A percentile compares a stretch with the other conserved stretches of the same genome.
These are phyloP conservation scores for Ptilorrhoa leucosticta DNA, from an alignment of 2,113 vertebrate genomes.

Conservation along the genomic window DNA sequence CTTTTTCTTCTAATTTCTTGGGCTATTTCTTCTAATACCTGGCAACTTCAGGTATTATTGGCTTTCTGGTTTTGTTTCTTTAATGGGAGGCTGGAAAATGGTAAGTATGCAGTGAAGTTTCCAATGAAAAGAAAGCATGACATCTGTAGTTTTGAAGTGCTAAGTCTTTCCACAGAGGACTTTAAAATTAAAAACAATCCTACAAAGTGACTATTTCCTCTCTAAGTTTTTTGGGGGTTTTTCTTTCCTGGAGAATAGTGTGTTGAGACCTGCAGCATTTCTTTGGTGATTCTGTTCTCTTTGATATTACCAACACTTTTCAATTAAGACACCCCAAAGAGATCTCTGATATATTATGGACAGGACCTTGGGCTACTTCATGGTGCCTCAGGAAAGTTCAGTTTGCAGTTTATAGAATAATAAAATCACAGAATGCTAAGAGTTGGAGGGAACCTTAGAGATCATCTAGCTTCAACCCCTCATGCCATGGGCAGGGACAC, in stretches of 20 bases:
- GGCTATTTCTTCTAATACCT: neutral
- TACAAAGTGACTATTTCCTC: neutral
- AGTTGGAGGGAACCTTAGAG: neutral
- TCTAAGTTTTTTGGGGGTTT: neutral
- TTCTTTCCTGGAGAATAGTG: neutral
- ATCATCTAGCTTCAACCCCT: neutral
- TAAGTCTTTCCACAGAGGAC: neutral
- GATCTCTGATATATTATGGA: neutral
- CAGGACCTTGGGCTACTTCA: neutral
- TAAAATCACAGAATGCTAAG: neutral
- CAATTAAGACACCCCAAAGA: neutral
- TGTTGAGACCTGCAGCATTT: neutral
- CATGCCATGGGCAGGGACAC: neutral
- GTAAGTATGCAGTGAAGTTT: neutral
- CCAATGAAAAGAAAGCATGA: neutral
- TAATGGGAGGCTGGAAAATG: neutral
- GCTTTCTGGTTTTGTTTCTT: neutral
- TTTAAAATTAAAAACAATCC: neutral
- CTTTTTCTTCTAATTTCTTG: neutral
- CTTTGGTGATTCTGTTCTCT: neutral
- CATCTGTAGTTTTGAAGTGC: neutral
- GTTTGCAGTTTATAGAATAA: neutral
- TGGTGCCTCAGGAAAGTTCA: neutral
- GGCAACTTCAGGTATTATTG: neutral
- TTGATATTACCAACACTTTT: neutral